Evolutionary conservation across 2,113 vertebrate species (phyloP), one percentile per base, ranked within the genome.

Genomic region (Coptodon bakossiorum): DNA sequence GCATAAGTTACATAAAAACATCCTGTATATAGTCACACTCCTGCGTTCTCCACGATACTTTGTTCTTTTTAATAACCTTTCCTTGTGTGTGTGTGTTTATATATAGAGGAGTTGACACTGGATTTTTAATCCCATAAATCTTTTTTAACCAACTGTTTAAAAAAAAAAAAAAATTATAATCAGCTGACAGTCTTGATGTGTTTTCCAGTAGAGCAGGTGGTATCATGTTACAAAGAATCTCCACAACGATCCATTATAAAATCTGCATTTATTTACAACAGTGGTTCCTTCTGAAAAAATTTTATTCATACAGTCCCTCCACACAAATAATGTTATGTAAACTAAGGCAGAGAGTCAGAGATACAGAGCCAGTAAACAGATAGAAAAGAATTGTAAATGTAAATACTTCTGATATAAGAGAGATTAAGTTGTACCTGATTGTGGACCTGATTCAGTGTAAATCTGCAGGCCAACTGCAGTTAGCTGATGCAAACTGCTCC

Each of bases 231-330:
- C 9, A 71, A 71, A 16, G 68, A 48, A 17, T 76, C 3, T 76
- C 22, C 80, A 11, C 27, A 9, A 56, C 43, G 54, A 45, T 71
- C 10, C 2, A 56, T 94, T 93, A 94, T 86, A 96, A 94, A 96
- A 94, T 92, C 82, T 90, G 85, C 63, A 91, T 96, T 97, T 96
- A 91, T 95, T 89, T 94, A 96, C 94, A 95, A 90, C 83, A 94
- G 94, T 93, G 93, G 90, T 94, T 95, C 88, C 89, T 91, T 95
- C 89, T 88, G 83, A 87, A 94, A 91, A 90, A 57, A 1, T 61
- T 85, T 83, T 85, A 94, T 92, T 91, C 88, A 91, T 82, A 84
- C 78, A 89, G 56, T 53, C 84, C 81, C 84, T 90, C 36, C 88
- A 93, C 87, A 90, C 88, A 93, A 91, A 89, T 63, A 91, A 90